Evolutionary conservation across 2,113 vertebrate genomes (phyloP).

Genomic region (Hydropotes inermis): DNA sequence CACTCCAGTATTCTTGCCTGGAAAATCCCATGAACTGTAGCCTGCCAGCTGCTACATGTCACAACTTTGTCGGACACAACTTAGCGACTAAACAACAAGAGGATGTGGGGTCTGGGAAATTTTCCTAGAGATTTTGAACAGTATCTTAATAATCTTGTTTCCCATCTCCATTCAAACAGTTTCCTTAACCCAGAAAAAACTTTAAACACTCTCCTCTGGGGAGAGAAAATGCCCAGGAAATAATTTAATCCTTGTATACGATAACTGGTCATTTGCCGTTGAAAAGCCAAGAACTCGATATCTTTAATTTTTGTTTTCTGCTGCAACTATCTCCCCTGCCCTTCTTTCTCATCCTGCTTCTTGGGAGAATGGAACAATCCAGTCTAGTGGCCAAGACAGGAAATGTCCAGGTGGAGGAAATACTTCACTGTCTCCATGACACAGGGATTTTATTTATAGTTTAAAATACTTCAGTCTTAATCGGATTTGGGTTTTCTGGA

Average conservation of each 20-base stretch:
- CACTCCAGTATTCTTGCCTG: background rate
- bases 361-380: background rate
- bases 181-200: background rate
- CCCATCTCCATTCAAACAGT: background rate
- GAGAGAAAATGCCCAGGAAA: background rate
- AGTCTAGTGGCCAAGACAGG: background rate
- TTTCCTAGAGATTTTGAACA: background rate
- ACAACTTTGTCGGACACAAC: background rate
- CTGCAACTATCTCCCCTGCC: background rate
- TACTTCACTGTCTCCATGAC: background rate
- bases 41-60: background rate
- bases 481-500: background rate
- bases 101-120: background rate
- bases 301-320: background rate
- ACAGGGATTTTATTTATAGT: background rate
- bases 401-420: background rate
- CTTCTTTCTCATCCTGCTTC: background rate
- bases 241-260: background rate
- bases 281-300: background rate
- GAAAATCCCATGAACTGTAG: background rate
- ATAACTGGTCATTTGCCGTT: background rate
- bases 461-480: background rate
- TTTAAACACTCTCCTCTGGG: background rate
- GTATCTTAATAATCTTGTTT: background rate
- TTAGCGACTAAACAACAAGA: background rate